Conservation (phyloP, 2,113 vertebrate species). For the Nannospalax galili region DNA sequence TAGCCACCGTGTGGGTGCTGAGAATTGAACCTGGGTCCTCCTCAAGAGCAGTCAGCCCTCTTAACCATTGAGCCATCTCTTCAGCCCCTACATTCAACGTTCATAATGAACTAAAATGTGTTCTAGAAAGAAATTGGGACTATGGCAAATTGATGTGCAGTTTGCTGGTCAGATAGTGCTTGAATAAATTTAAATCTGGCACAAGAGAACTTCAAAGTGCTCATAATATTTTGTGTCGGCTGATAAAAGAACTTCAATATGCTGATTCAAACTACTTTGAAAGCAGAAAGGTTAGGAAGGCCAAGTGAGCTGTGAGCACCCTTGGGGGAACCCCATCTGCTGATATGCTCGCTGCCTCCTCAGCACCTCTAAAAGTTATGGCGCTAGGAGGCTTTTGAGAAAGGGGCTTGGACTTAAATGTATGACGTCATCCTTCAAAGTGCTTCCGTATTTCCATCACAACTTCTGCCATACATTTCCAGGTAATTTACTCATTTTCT, state of each 20-base stretch:
- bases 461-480: neutral
- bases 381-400: neutral
- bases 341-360: neutral
- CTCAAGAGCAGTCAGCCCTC: too few species aligned
- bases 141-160: neutral
- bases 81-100: neutral
- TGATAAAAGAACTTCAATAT: conserved; percentile 31
- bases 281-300: neutral
- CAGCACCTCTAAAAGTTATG: neutral
- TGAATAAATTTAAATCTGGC: conserved; percentile 21
- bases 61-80: too few species aligned
- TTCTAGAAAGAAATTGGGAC: neutral
- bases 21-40: too few species aligned
- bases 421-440: too few species aligned
- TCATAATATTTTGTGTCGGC: neutral
- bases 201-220: neutral
- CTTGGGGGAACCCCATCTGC: conserved; percentile 48
- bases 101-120: neutral
- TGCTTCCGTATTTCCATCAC: neutral
- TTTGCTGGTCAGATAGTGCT: neutral
- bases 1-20: too few species aligned
- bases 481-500: neutral
- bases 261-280: neutral
- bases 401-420: neutral
- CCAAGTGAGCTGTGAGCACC: neutral